A percentile compares a stretch with the other conserved stretches of the same genome.
phyloP scores from a whole-genome alignment of 2,113 vertebrate genomes.

The Cairina moschata region DNA sequence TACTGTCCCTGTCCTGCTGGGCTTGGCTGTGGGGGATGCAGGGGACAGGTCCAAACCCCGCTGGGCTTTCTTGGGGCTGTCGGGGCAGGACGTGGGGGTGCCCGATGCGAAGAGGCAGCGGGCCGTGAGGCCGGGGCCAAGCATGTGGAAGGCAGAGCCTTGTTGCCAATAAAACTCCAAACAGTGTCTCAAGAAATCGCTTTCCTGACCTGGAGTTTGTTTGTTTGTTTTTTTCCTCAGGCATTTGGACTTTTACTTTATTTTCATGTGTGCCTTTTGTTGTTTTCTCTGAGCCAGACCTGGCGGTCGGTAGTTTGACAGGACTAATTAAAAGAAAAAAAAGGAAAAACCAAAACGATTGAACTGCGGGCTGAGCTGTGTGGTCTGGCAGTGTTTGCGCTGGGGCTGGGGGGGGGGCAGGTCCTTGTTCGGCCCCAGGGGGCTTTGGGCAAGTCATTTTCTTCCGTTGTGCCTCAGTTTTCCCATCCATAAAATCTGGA shows the following conservation, averaged over 20 bases:
- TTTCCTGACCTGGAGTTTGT: background rate
- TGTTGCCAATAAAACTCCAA: constrained; percentile 47
- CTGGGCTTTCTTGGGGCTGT: background rate
- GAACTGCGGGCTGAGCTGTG: rapidly evolving
- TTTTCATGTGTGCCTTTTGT: background rate
- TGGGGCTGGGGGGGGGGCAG: rapidly evolving
- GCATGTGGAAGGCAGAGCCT: constrained; percentile 17
- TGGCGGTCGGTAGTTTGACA: background rate
- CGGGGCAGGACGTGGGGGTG: background rate
- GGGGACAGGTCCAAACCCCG: rapidly evolving
- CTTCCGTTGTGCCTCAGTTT: background rate
- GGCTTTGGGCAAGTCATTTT: background rate
- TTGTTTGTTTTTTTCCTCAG: constrained; percentile 42
- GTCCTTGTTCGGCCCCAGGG: background rate
- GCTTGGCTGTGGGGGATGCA: background rate
- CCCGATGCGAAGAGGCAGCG: background rate
- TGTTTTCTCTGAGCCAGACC: background rate
- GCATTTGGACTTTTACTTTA: background rate
- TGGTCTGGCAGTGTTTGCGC: background rate
- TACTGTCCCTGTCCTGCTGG: rapidly evolving
- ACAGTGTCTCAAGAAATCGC: background rate
- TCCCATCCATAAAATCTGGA: background rate
- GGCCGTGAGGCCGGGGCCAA: background rate
- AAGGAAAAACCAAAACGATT: rapidly evolving
- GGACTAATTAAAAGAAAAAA: background rate